phyloP scores from a whole-genome alignment of 2,113 vertebrate genomes.

The Jacana jacana region DNA sequence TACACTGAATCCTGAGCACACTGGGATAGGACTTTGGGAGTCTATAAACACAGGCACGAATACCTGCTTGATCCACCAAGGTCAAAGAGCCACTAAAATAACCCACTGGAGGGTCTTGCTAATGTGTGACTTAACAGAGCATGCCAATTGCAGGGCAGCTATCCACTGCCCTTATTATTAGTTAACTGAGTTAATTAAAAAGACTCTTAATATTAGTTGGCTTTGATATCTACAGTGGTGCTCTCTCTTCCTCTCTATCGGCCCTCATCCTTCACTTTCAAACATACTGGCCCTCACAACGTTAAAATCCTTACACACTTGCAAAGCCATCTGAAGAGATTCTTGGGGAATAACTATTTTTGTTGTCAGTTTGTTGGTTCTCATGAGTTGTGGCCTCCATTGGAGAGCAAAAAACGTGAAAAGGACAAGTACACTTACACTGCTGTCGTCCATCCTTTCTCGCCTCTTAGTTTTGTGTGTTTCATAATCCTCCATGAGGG shows the following conservation, averaged over 20 bases:
- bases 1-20: background rate
- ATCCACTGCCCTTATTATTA: background rate
- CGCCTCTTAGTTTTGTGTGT: slow-evolving; percentile 94
- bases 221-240: background rate
- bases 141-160: background rate
- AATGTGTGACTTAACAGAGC: background rate
- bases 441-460: slow-evolving; percentile 92
- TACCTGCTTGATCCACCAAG: background rate
- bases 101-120: background rate
- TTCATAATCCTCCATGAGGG: slow-evolving; percentile 96
- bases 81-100: background rate
- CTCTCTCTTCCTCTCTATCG: background rate
- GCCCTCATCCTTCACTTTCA: background rate
- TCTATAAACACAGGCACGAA: background rate
- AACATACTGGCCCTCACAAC: background rate
- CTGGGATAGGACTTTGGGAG: background rate
- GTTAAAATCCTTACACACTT: background rate
- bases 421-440: slow-evolving; percentile 80
- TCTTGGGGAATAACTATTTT: background rate
- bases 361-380: background rate
- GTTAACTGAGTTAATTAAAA: background rate
- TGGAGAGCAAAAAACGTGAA: background rate
- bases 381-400: rapidly evolving
- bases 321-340: background rate
- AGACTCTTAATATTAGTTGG: background rate